Evolutionary conservation across 2,797 vertebrate genomes (phyloP), one percentile per base, ranked within the genome.

Genomic region (Melanotaenia maccullochi): DNA sequence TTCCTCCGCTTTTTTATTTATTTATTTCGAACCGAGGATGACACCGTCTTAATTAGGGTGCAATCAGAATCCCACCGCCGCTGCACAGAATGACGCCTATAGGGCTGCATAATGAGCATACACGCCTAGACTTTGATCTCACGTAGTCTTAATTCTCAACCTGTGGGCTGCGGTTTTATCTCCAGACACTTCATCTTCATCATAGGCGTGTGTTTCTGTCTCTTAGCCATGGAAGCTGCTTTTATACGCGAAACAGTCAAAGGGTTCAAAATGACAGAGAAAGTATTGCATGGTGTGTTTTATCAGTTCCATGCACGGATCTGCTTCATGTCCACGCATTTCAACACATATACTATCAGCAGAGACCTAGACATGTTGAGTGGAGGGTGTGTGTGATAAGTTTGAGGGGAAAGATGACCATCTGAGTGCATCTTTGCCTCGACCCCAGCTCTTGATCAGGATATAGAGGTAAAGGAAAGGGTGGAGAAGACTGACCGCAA

Each of bases 101-200:
- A 58, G 72, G 76, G 79, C 82, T 84, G 79, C 71, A 83, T 86
- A 81, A 83, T 79, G 78, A 83, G 72, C 85, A 25, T 18, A 78
- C 83, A 83, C 72, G 78, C 78, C 18, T 9, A 51, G 56, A 85
- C 86, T 90, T 87, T 90, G 84, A 92, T 92, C 74, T 85, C 52
- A 18, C 44, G 18, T 24, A 55, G 64, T 66, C 60, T 79, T 67
- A 42, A 80, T 62, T 68, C 49, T 70, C 55, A 87, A 88, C 75
- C 79, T 79, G 75, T 75, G 72, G 72, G 78, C 81, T 79, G 71
- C 16, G 42, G 20, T 69, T 70, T 85, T 60, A 76, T 85, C 77
- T 85, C 54, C 56, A 76, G 61, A 78, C 65, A 49, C 70, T 82
- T 69, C 52, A 78, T 65, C 82, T 73, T 47, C 24, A 40, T 76